A percentile compares a stretch with the other conserved stretches of the same genome.
Conservation (phyloP, 2,113 vertebrate genomes). For the Agapornis roseicollis region DNA sequence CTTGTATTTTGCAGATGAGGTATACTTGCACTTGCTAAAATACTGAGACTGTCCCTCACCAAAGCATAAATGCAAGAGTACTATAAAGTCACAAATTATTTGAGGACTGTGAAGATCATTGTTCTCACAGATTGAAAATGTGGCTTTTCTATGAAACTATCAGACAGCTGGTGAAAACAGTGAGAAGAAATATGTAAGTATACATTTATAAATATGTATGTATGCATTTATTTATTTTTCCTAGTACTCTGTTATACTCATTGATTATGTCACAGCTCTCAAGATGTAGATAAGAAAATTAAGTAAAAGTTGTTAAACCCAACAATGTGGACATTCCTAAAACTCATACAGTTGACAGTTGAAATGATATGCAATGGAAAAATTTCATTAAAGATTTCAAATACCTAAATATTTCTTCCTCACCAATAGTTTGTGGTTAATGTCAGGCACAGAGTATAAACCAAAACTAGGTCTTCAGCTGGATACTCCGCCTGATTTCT, state of each 20-base stretch:
- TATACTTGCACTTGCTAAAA: neutral
- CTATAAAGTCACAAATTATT: neutral
- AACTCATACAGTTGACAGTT: neutral
- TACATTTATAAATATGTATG: accelerated
- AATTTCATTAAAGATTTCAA: neutral
- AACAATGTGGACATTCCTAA: neutral
- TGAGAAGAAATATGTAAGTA: accelerated
- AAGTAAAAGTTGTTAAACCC: neutral
- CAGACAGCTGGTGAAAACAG: neutral
- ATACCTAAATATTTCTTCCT: neutral
- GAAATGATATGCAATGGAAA: neutral
- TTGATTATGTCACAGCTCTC: neutral
- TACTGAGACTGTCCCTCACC: neutral
- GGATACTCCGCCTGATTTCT: neutral
- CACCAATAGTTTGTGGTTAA: neutral
- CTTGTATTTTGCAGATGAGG: neutral
- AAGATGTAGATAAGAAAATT: neutral
- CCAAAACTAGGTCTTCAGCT: neutral
- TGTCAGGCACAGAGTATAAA: neutral
- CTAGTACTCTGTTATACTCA: neutral
- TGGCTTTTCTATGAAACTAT: neutral
- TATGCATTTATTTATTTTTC: neutral
- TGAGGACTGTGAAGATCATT: neutral
- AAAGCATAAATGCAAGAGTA: neutral
- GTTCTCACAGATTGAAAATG: neutral